These are phyloP conservation scores for Nematopogon swammerdamellus DNA, from an alignment of 2,888 invertebrate genomes.

Conservation along the genomic window DNA sequence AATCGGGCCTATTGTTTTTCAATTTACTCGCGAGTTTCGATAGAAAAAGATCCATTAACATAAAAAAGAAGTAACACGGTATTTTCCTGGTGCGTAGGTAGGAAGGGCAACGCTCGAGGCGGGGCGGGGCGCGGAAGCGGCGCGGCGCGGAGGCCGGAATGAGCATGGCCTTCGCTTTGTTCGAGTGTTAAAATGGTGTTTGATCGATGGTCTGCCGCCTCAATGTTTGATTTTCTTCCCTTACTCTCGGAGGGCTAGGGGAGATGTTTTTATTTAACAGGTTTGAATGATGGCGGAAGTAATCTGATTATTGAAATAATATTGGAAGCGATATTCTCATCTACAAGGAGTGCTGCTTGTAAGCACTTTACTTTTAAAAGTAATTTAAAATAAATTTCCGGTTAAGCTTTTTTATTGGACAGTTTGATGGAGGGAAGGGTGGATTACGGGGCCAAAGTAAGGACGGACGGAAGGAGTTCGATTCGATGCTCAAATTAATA, in stretches of 20 bases:
- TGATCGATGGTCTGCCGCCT: conserved; percentile 3
- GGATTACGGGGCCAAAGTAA: too few species aligned
- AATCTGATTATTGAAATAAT: not conserved
- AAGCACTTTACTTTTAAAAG: too few species aligned
- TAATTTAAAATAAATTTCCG: too few species aligned
- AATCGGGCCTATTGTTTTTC: not conserved
- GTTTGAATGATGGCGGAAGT: not conserved
- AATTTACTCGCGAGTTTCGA: not conserved
- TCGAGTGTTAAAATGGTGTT: conserved; percentile 1
- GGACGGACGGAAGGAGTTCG: too few species aligned
- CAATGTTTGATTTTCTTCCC: not conserved
- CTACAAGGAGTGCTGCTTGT: too few species aligned
- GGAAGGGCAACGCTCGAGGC: too few species aligned
- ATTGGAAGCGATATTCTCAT: not conserved
- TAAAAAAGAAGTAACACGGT: not conserved
- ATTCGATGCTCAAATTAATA: too few species aligned
- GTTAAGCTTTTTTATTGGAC: too few species aligned
- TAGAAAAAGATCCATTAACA: not conserved
- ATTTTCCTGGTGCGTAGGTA: not conserved
- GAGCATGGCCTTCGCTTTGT: not conserved
- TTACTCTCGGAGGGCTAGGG: not conserved
- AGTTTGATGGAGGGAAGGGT: too few species aligned
- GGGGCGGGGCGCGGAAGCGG: too few species aligned
- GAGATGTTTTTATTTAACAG: not conserved
- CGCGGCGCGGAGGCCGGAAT: not conserved